phyloP scores from a whole-genome alignment of 2,113 vertebrate genomes.

The Labrus mixtus region DNA sequence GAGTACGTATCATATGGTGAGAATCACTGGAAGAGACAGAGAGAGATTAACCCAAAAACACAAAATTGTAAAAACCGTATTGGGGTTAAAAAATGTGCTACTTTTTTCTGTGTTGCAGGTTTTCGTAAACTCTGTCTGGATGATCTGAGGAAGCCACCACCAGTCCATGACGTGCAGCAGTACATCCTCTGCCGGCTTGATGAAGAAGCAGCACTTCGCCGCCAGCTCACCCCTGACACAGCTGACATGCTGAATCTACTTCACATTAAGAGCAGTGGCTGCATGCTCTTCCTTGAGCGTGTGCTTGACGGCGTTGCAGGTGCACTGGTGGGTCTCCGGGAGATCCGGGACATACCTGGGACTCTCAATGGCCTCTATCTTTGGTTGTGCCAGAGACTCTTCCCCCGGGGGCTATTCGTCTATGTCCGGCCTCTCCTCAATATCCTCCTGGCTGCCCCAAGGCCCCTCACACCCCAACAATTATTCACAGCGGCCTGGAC shows the following conservation, averaged over 20 bases:
- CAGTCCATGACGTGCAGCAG: slow-evolving; percentile 85
- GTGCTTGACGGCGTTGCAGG: slow-evolving; percentile 85
- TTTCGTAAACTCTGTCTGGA: slow-evolving; percentile 85
- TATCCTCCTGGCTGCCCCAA: slow-evolving; percentile 78
- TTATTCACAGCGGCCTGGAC: slow-evolving; percentile 80
- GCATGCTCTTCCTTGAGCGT: slow-evolving; percentile 87
- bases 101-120: slow-evolving; percentile 68
- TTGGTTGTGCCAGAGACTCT: slow-evolving; percentile 88
- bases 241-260: slow-evolving; percentile 88
- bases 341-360: slow-evolving; percentile 87
- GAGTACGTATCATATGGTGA: no score
- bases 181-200: slow-evolving; percentile 88
- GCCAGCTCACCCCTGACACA: slow-evolving; percentile 85
- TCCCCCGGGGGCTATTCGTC: slow-evolving; percentile 81
- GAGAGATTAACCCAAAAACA: no score
- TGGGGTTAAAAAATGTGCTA: neutral
- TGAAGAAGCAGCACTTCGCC: slow-evolving; percentile 79
- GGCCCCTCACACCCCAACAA: slow-evolving; percentile 73
- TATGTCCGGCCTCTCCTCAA: slow-evolving; percentile 82
- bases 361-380: slow-evolving; percentile 88
- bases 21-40: no score
- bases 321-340: slow-evolving; percentile 79
- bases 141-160: slow-evolving; percentile 83
- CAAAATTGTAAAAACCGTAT: neutral
- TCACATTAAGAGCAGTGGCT: slow-evolving; percentile 88